phyloP scores from a whole-genome alignment of 2,888 invertebrate genomes.

The Microctonus aethiopoides region DNA sequence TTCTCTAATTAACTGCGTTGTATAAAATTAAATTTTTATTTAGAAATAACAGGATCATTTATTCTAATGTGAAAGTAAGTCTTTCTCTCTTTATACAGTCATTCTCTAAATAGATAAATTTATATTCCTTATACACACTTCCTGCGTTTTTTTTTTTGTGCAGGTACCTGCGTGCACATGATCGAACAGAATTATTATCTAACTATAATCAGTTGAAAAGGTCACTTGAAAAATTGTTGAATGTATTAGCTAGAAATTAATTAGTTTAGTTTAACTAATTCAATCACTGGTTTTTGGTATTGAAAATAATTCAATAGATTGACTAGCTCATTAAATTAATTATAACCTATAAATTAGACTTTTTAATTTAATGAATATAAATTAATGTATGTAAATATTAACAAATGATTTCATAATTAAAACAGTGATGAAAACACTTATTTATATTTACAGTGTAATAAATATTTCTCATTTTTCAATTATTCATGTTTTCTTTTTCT shows the following conservation, averaged over 20 bases:
- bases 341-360: too few relatives aligned
- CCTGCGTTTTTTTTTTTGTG: background rate
- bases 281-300: background rate
- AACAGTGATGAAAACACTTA: background rate
- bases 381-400: background rate
- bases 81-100: background rate
- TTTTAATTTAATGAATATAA: background rate
- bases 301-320: background rate
- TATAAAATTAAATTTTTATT: background rate
- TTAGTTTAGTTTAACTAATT: background rate
- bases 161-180: background rate
- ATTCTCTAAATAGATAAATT: background rate
- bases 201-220: background rate
- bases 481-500: background rate
- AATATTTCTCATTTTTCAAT: too few relatives aligned
- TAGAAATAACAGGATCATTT: background rate
- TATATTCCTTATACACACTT: background rate
- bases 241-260: background rate
- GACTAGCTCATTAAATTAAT: background rate
- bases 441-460: too few relatives aligned
- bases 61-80: background rate
- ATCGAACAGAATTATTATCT: background rate
- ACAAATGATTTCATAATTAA: background rate
- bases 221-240: constrained; percentile 3
- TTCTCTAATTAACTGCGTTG: background rate